Evolutionary conservation across 1,140 invertebrate species (phyloP).

Genomic region (Carcinoscorpius rotundicauda): DNA sequence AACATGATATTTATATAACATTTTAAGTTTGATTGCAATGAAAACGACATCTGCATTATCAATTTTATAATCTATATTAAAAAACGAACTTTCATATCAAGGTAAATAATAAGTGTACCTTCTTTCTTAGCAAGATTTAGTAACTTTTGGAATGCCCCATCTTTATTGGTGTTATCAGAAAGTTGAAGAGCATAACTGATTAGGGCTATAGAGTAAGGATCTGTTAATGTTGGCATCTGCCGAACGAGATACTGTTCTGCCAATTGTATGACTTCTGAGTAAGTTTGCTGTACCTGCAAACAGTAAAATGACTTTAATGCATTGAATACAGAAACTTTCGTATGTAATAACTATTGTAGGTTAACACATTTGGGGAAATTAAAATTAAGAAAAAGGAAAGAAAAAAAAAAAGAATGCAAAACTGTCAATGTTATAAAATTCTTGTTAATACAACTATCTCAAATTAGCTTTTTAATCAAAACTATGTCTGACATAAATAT

Average conservation of each 20-base stretch:
- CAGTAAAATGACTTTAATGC: too few relatives aligned
- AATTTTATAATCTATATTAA: too few relatives aligned
- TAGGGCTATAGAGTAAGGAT: conserved; percentile 63
- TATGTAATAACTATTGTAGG: too few relatives aligned
- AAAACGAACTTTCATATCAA: not conserved
- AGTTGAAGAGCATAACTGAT: conserved; percentile 62
- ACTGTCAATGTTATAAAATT: not conserved
- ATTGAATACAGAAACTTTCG: too few relatives aligned
- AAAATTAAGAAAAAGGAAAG: not conserved
- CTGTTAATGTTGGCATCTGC: conserved; percentile 51
- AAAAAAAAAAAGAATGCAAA: not conserved
- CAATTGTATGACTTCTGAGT: conserved; percentile 43
- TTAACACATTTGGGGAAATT: too few relatives aligned
- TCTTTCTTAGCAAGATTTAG: conserved; percentile 49
- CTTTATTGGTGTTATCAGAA: conserved; percentile 52
- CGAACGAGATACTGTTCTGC: conserved; percentile 64
- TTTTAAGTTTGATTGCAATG: too few relatives aligned
- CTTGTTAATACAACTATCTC: too few relatives aligned
- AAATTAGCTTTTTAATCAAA: too few relatives aligned
- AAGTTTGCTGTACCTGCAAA: conserved; percentile 40
- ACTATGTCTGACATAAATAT: too few relatives aligned
- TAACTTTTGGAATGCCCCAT: conserved; percentile 50
- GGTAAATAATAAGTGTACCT: conserved; percentile 6
- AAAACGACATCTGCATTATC: too few relatives aligned
- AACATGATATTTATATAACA: too few relatives aligned